Evolutionary conservation across 1,140 invertebrate species (phyloP), one percentile per base, ranked within the genome.

Genomic region (Bombus waltoni): DNA sequence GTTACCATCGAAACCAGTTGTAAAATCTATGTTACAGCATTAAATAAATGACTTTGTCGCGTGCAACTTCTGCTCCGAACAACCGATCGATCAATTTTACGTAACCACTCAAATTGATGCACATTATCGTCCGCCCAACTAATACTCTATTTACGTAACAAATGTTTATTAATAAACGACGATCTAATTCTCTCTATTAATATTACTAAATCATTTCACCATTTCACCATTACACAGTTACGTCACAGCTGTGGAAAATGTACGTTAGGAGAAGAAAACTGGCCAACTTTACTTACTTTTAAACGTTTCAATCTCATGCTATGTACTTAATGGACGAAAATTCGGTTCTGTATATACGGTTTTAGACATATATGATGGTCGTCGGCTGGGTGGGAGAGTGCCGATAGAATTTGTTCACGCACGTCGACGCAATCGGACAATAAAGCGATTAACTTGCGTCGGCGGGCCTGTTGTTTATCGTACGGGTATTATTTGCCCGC

Each of bases 381-480:
- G 47, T 53, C 1, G 47, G 18, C 22, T 6, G 18, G 47, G 47
- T 53, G 47, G 47, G 47, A 1, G 18, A 53, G 47, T 22, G 22
- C 47, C 88, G 80, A 88, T 87, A 82, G 87, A 89, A 91, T 90
- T 91, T 89, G 89, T 87, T 92, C 90, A 88, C 89, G 87, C 88
- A 87, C 90, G 87, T 90, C 88, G 87, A 88, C 89, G 90, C 88
- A 88, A 89, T 90, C 85, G 88, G 88, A 94, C 92, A 94, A 94
- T 94, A 88, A 91, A 93, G 91, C 92, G 93, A 94, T 94, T 94
- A 93, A 93, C 91, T 93, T 88, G 92, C 91, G 91, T 90, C 86
- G 89, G 84, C 86, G 83, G 78, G 77, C 72, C 87, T 83, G 92
- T 93, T 94, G 91, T 93, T 94, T 93, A 93, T 93, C 89, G 90